phyloP scores from a whole-genome alignment of 2,113 vertebrate genomes.

The Tricholaema leucomelas region DNA sequence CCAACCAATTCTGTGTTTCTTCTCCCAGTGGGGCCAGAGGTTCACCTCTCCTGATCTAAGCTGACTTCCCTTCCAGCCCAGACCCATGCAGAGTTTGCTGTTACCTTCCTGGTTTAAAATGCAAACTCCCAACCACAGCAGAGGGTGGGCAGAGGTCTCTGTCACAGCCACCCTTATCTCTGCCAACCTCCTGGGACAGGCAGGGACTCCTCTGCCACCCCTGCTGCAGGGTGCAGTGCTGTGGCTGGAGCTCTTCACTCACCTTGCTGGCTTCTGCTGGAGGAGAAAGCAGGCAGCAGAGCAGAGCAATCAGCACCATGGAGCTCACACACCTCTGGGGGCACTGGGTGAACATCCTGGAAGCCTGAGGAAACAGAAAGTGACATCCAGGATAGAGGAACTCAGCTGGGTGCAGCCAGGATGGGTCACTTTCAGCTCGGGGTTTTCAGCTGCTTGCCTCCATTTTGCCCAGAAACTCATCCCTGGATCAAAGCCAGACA shows the following conservation, averaged over 20 bases:
- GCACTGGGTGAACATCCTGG: conserved; percentile 3
- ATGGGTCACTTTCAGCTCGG: accelerated
- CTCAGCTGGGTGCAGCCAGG: not conserved
- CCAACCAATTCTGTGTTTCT: too few relatives aligned
- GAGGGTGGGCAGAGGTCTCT: not conserved
- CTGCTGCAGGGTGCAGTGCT: not conserved
- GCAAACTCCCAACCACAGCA: not conserved
- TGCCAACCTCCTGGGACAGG: not conserved
- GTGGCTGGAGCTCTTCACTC: not conserved
- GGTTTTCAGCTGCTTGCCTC: not conserved
- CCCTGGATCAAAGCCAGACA: not conserved
- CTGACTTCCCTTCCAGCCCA: too few relatives aligned
- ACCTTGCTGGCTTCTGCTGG: conserved; percentile 74
- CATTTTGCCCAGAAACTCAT: not conserved
- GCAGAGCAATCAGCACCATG: conserved; percentile 19
- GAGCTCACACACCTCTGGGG: not conserved
- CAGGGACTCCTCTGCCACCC: not conserved
- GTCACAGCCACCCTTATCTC: not conserved
- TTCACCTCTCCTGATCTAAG: too few relatives aligned
- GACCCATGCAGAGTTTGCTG: too few relatives aligned
- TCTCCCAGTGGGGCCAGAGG: too few relatives aligned
- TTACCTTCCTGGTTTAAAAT: not conserved
- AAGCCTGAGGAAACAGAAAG: conserved; percentile 32
- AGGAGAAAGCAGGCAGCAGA: conserved; percentile 59
- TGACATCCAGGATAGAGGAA: not conserved